A percentile compares a stretch with the other conserved stretches of the same genome.
These are phyloP conservation scores for Larimichthys polyactis DNA, from an alignment of 2,113 vertebrate genomes.

Conservation along the genomic window DNA sequence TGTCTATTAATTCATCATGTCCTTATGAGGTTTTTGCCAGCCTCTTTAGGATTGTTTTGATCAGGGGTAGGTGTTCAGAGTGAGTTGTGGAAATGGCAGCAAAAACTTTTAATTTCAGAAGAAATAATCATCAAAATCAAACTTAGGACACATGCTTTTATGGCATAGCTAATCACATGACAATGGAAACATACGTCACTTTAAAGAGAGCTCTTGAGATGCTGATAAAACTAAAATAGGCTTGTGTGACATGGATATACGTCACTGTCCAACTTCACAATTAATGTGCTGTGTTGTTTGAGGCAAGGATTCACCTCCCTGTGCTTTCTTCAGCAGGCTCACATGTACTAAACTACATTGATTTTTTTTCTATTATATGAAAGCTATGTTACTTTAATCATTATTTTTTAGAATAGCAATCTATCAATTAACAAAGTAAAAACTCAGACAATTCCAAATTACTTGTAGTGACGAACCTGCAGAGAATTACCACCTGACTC, in stretches of 20 bases:
- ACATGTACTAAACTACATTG: no score
- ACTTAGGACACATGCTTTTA: neutral
- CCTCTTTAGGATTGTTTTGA: slow-evolving; percentile 8
- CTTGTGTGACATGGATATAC: neutral
- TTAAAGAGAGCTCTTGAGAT: neutral
- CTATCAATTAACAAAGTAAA: no score
- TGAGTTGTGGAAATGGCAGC: neutral
- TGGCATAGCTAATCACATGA: neutral
- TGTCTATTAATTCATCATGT: neutral
- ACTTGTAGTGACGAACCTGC: no score
- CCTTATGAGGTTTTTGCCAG: neutral
- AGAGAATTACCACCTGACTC: no score
- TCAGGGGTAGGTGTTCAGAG: neutral
- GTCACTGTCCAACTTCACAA: neutral
- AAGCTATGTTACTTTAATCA: no score
- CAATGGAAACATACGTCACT: neutral
- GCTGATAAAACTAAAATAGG: neutral
- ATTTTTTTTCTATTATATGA: no score
- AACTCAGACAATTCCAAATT: no score
- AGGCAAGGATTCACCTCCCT: neutral
- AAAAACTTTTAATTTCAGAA: neutral
- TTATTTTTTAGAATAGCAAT: no score
- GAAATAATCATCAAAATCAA: neutral
- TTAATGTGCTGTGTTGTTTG: neutral
- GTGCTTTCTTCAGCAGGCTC: no score